Conservation (phyloP, 2,797 vertebrate species). For the Acanthis flammea region DNA sequence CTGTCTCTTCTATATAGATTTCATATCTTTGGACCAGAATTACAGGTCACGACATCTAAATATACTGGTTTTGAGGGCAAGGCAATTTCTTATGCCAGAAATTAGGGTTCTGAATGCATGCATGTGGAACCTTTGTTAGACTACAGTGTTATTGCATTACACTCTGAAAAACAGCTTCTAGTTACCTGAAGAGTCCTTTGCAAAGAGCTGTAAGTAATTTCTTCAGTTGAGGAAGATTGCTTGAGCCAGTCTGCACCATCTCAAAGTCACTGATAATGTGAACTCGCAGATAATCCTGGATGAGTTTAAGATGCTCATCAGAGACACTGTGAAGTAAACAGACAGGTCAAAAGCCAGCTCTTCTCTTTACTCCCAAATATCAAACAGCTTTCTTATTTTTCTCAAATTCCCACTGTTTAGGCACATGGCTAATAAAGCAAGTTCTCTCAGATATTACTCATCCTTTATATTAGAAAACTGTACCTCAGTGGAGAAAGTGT, state of each 20-base stretch:
- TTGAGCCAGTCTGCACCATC: constrained; percentile 83
- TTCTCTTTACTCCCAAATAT: neutral
- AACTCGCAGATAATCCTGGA: constrained; percentile 88
- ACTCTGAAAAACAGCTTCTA: neutral
- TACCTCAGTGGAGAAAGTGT: neutral
- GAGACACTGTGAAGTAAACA: constrained; percentile 75
- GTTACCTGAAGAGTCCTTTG: constrained; percentile 90
- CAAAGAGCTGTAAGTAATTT: constrained; percentile 86
- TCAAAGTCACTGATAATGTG: constrained; percentile 85
- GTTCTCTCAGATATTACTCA: neutral
- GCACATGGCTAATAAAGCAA: neutral
- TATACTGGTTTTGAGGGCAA: neutral
- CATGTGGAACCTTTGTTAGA: neutral
- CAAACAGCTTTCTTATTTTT: neutral
- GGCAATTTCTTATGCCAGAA: neutral
- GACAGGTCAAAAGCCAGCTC: neutral
- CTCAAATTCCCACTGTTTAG: neutral
- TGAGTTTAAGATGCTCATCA: constrained; percentile 87
- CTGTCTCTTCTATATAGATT: neutral
- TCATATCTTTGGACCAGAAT: neutral
- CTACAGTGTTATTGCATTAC: neutral
- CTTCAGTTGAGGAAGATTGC: constrained; percentile 86
- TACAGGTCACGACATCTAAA: neutral
- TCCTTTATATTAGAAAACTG: neutral
- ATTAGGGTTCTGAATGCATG: neutral